phyloP scores from a whole-genome alignment of 2,888 invertebrate genomes.

The Microdon myrmicae region DNA sequence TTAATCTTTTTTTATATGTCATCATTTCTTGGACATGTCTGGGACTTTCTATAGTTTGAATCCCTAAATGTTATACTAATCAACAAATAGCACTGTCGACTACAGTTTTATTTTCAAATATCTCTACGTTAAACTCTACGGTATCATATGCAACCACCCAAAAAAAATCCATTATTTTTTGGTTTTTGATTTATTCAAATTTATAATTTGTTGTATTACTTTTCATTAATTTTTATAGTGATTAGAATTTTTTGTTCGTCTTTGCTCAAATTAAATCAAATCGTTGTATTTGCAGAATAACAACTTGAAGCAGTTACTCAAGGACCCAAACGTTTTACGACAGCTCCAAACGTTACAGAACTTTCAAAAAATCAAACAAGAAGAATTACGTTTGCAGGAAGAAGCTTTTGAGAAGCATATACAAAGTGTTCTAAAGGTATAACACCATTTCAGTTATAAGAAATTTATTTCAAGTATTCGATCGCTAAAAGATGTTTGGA shows the following conservation, averaged over 20 bases:
- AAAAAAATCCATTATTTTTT: slow-evolving; percentile 1
- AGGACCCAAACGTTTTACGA: slow-evolving; percentile 88
- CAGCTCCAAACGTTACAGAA: slow-evolving; percentile 85
- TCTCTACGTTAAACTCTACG: no score
- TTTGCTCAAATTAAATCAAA: slow-evolving; percentile 5
- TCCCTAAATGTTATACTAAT: no score
- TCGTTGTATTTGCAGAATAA: slow-evolving; percentile 64
- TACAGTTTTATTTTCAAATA: no score
- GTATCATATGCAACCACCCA: no score
- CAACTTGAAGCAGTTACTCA: slow-evolving; percentile 69
- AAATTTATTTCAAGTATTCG: not conserved
- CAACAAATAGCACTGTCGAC: no score
- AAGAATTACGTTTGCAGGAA: slow-evolving; percentile 77
- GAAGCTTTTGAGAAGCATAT: slow-evolving; percentile 81
- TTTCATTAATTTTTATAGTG: slow-evolving; percentile 1
- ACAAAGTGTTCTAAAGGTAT: slow-evolving; percentile 78
- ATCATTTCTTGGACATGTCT: no score
- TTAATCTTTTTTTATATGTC: no score
- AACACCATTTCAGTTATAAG: slow-evolving; percentile 47
- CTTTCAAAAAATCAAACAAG: slow-evolving; percentile 67
- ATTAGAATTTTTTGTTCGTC: slow-evolving; percentile 3
- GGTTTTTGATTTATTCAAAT: slow-evolving; percentile 1
- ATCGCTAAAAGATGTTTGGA: no score
- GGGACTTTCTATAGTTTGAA: no score
- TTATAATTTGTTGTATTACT: not conserved